Evolutionary conservation across 2,113 vertebrate genomes (phyloP).

Genomic region (Lontra canadensis): DNA sequence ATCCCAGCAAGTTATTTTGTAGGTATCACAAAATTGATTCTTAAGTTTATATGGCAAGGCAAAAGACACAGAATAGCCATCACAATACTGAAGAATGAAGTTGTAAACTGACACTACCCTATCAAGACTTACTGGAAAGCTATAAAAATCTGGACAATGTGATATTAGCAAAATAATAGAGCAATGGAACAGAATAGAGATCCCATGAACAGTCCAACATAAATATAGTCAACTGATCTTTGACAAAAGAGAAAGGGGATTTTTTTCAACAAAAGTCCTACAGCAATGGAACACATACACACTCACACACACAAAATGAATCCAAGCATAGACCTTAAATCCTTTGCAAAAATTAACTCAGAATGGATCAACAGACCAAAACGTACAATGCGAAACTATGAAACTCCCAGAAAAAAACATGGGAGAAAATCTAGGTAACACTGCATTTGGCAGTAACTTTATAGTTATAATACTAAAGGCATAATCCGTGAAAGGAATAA

Average conservation of each 20-base stretch:
- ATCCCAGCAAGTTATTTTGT: background rate
- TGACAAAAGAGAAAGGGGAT: background rate
- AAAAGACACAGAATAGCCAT: background rate
- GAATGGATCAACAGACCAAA: background rate
- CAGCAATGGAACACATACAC: background rate
- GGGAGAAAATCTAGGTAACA: background rate
- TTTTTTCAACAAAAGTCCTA: background rate
- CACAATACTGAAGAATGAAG: background rate
- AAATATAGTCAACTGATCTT: background rate
- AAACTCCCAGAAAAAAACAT: background rate
- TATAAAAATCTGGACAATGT: background rate
- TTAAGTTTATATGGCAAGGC: background rate
- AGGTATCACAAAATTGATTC: background rate
- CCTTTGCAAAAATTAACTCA: background rate
- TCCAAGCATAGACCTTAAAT: background rate
- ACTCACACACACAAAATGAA: background rate
- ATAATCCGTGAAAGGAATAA: background rate
- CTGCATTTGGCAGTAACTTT: background rate
- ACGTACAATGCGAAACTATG: background rate
- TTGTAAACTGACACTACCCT: background rate
- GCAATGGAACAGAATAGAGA: background rate
- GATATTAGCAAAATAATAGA: background rate
- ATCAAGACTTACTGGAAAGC: background rate
- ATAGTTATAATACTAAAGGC: background rate
- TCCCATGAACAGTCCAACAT: background rate